These are phyloP conservation scores for Hemiprocne comata DNA, from an alignment of 2,113 vertebrate genomes.

Conservation along the genomic window DNA sequence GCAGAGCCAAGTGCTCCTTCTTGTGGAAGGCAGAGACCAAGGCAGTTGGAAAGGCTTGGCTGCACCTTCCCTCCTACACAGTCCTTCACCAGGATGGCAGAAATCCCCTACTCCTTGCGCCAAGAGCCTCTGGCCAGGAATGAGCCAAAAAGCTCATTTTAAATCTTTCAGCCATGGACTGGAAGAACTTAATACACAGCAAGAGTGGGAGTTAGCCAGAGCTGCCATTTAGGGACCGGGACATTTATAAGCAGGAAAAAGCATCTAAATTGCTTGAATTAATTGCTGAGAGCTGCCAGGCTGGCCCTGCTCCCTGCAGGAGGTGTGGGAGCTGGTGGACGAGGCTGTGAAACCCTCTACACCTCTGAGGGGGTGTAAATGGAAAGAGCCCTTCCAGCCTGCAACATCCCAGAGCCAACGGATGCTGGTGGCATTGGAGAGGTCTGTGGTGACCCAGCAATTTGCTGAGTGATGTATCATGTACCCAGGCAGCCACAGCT, in stretches of 20 bases:
- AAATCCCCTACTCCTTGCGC: not conserved
- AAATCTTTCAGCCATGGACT: not conserved
- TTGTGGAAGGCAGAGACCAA: not conserved
- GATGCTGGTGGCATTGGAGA: not conserved
- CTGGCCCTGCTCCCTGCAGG: not conserved
- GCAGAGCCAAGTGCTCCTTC: not conserved
- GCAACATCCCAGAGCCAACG: rapidly evolving
- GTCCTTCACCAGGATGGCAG: not conserved
- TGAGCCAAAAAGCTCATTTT: not conserved
- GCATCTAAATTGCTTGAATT: not conserved
- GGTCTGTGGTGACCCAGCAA: not conserved
- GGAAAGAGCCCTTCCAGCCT: not conserved
- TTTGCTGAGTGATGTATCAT: not conserved
- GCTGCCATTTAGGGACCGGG: not conserved
- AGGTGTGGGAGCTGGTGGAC: not conserved
- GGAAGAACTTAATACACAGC: not conserved
- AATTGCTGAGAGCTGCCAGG: not conserved
- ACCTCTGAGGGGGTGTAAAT: not conserved
- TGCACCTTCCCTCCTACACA: not conserved
- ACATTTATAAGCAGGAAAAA: not conserved
- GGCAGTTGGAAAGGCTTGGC: not conserved
- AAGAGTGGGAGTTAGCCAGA: not conserved
- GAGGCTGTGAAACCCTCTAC: not conserved
- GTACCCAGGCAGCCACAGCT: not conserved
- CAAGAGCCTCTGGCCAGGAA: not conserved